Base-by-base conservation (phyloP, 2,888 invertebrate species). In the Agriopis leucophaearia region DNA sequence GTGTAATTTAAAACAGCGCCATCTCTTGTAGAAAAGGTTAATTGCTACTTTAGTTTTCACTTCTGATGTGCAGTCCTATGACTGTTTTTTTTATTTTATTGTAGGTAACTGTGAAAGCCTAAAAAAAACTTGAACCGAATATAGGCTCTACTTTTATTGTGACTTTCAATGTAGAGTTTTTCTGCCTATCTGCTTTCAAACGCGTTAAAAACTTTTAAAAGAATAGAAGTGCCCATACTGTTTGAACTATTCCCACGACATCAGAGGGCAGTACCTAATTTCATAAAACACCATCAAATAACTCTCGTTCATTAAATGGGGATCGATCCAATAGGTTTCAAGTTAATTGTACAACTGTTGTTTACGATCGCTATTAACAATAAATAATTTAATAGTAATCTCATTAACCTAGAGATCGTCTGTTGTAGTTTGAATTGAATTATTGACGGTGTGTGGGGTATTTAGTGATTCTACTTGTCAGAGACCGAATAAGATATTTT, bases 281-380 rank as follows among this genome's bases (percentile, higher is more conserved):
- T 73, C 64, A 71, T 74, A 71, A 56, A 78, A 80, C 78, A 77
- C 66, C 61, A 70, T 77, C 71, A 77, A 73, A 76, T 75, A 74
- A 59, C 48, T 74, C 70, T n/a, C 36, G 47, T 52, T 48, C 36
- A 70, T 58, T 70, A 72, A 74, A 76, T 75, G 78, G 74, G 74
- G 78, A 75, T 72, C 76, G 80, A 78, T 81, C 75, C 67, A 64
- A 78, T 79, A 72, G 69, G 47, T 63, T 74, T 75, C 77, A 76
- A 74, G 78, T 75, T 78, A 82, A 82, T 82, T 79, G 77, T 73
- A 74, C 66, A 66, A 47, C 75, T 55, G 73, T 75, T 74, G 74
- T 78, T 78, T 77, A 77, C 76, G 78, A 73, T 76, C 70, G 81
- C 77, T 80, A 82, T 82, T 78, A 81, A 80, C 79, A 78, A 81